phyloP scores from a whole-genome alignment of 2,113 vertebrate genomes.

The Rana temporaria region DNA sequence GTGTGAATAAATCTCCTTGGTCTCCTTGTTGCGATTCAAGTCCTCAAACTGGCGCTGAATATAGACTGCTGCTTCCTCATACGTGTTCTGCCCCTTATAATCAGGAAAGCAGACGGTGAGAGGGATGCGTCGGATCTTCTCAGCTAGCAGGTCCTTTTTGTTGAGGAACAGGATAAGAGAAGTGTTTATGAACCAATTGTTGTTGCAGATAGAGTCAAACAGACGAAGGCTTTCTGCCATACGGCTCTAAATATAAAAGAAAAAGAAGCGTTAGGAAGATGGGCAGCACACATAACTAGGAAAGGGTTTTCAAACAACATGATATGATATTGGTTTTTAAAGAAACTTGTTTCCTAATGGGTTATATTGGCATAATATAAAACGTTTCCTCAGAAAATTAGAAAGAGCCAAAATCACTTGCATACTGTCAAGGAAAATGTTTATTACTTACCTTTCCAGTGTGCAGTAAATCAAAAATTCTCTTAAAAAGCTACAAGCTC shows the following conservation, averaged over 20 bases:
- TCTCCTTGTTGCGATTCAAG: slow-evolving; percentile 99
- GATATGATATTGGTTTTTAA: too few relatives aligned
- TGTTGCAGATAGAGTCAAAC: slow-evolving; percentile 99
- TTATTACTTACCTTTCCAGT: too few relatives aligned
- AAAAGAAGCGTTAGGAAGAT: too few relatives aligned
- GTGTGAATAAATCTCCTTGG: slow-evolving; percentile 99
- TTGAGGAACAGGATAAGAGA: slow-evolving; percentile 99
- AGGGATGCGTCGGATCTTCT: slow-evolving; percentile 98
- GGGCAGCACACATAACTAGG: too few relatives aligned
- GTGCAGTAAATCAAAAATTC: too few relatives aligned
- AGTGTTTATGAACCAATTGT: slow-evolving; percentile 99
- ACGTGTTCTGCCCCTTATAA: slow-evolving; percentile 98
- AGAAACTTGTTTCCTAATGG: too few relatives aligned
- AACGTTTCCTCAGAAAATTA: too few relatives aligned
- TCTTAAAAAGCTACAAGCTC: too few relatives aligned
- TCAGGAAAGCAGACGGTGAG: slow-evolving; percentile 96
- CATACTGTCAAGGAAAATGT: too few relatives aligned
- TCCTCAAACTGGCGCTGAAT: slow-evolving; percentile 98
- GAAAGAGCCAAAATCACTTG: too few relatives aligned
- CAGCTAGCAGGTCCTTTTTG: slow-evolving; percentile 98
- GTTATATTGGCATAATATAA: too few relatives aligned
- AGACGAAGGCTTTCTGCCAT: slow-evolving; percentile 99
- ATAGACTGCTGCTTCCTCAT: slow-evolving; percentile 96
- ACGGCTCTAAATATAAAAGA: slow-evolving; percentile 81
- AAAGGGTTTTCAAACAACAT: too few relatives aligned